Conservation (phyloP, 2,113 vertebrate species). For the Ochotona princeps region DNA sequence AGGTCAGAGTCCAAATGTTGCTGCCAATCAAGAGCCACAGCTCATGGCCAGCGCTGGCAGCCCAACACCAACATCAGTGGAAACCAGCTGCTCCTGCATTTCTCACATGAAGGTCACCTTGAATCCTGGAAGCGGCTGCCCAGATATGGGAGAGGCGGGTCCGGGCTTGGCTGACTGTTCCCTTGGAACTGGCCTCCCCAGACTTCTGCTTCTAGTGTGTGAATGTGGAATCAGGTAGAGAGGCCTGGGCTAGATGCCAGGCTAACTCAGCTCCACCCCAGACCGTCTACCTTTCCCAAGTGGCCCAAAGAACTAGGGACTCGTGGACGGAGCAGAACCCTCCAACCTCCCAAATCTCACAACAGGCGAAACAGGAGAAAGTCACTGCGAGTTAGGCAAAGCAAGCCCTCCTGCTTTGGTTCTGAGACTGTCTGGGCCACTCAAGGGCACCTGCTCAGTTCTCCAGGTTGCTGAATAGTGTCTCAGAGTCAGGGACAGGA, state of each 20-base stretch:
- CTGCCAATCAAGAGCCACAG: slow-evolving; percentile 6
- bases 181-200: not conserved
- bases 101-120: not conserved
- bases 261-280: not conserved
- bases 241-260: not conserved
- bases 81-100: not conserved
- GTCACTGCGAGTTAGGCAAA: no score
- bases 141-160: not conserved
- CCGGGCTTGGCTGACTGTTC: not conserved
- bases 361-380: no score
- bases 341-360: no score
- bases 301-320: not conserved
- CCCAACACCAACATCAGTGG: not conserved
- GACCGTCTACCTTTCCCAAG: not conserved
- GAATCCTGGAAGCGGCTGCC: not conserved
- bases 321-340: not conserved
- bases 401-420: no score
- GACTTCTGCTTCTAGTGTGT: not conserved
- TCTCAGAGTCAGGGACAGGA: no score
- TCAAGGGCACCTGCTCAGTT: no score
- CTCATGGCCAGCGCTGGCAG: not conserved
- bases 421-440: no score
- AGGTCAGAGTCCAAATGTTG: not conserved
- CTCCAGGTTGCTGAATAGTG: no score
- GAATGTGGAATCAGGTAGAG: not conserved